Conservation (phyloP, 2,888 invertebrate species). For the Myathropa florea region DNA sequence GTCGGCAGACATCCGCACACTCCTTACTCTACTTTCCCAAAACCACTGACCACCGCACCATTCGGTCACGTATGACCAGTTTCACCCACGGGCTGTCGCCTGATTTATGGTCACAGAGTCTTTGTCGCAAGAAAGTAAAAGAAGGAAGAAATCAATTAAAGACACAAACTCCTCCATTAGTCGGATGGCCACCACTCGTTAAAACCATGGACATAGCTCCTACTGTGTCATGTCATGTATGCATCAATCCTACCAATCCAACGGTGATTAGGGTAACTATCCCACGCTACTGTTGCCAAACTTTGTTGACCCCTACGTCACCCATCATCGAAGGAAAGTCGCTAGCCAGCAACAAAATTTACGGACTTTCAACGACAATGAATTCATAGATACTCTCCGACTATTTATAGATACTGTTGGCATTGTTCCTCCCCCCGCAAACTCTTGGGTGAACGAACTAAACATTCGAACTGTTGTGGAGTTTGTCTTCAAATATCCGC, state of each 20-base stretch:
- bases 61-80: slow-evolving; percentile 1
- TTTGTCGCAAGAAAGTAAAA: background rate
- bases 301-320: slow-evolving; percentile 4
- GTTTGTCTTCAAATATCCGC: background rate
- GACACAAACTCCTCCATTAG: background rate
- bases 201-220: background rate
- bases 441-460: slow-evolving; percentile 20
- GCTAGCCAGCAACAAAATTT: background rate
- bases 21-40: background rate
- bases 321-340: background rate
- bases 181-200: background rate
- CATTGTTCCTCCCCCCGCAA: background rate
- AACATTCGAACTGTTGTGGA: background rate
- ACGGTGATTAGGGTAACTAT: background rate
- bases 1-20: too few species aligned
- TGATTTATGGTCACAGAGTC: slow-evolving; percentile 11
- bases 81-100: background rate
- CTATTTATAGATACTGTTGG: background rate
- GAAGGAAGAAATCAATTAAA: slow-evolving; percentile 14
- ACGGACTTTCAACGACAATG: background rate
- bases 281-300: slow-evolving; percentile 6
- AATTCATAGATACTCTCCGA: background rate
- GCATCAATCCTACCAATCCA: background rate
- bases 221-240: background rate
- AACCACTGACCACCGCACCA: background rate